Evolutionary conservation across 2,797 vertebrate species (phyloP), one percentile per base, ranked within the genome.

Genomic region (Limosa lapponica): DNA sequence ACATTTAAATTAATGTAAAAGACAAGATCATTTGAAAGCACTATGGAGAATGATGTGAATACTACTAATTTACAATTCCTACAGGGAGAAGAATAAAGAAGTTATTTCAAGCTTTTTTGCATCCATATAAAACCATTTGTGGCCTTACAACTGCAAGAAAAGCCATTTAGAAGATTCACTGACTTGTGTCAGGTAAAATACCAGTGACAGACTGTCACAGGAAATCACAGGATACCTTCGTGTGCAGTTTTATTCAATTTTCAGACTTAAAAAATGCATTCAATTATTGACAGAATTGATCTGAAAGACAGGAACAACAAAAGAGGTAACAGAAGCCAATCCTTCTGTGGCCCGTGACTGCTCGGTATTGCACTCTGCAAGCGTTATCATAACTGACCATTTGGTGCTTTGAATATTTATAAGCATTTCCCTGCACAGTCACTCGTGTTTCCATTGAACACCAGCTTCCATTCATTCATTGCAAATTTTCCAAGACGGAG

Each of bases 251-350:
- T 80, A 94, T 95, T 94, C 90, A 86, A 90, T 96, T 93, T 96
- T 70, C 95, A 95, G 94, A 73, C 94, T 93, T 64, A 44, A 94
- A 92, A 96, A 96, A 94, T 16, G 93, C 95, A 95, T 94, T 82
- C 80, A 84, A 36, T 96, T 96, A 98, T 96, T 57, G 95, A 91
- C 95, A 91, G 83, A 58, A 92, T 93, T 94, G 96, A 97, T 90
- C 97, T 95, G 96, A 90, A 96, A 92, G 94, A 78, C 70, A 73
- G 72, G 88, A 82, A 86, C 62, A 91, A 78, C 88, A 96, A 95
- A 95, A 75, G 90, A 93, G 62, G 87, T 59, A 44, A 51, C 89
- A 93, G 91, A 92, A 97, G 90, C 88, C 92, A 95, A 91, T 51
- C 86, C 90, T 93, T 88, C 74, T 49, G 89, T 65, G 90, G 93